A percentile compares a stretch with the other conserved stretches of the same genome.
These are phyloP conservation scores for Lutjanus erythropterus DNA, from an alignment of 2,113 vertebrate species.

Conservation along the genomic window DNA sequence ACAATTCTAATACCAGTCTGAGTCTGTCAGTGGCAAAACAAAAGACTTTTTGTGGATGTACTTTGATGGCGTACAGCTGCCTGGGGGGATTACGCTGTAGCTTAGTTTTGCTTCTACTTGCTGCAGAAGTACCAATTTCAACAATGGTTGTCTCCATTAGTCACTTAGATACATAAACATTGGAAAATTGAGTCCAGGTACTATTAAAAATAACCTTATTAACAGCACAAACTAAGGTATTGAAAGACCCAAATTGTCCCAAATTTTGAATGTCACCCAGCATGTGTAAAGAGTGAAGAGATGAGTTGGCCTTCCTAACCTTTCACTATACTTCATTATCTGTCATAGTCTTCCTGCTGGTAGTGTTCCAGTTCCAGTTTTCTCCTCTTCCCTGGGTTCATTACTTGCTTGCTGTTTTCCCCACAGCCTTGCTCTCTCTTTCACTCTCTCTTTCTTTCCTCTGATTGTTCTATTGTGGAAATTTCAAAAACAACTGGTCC, in stretches of 20 bases:
- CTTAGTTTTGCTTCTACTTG: too few relatives aligned
- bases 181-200: too few relatives aligned
- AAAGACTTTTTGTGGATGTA: too few relatives aligned
- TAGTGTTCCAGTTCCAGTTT: not conserved
- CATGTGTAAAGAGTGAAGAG: not conserved
- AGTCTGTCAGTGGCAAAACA: too few relatives aligned
- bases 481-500: conserved; percentile 48
- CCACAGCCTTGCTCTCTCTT: not conserved
- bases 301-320: not conserved
- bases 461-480: conserved; percentile 63
- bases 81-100: too few relatives aligned
- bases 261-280: not conserved
- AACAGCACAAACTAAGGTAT: not conserved
- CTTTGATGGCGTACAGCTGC: too few relatives aligned
- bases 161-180: too few relatives aligned
- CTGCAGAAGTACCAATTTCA: too few relatives aligned
- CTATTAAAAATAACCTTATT: too few relatives aligned
- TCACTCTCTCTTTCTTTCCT: conserved; percentile 46
- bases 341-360: not conserved
- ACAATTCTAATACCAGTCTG: too few relatives aligned
- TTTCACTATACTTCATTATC: not conserved
- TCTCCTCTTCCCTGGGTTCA: conserved; percentile 2
- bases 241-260: not conserved
- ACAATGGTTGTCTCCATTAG: too few relatives aligned
- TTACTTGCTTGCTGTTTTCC: conserved; percentile 8